These are phyloP conservation scores for Cryptotis parvus DNA, from an alignment of 2,113 vertebrate genomes.

Conservation along the genomic window DNA sequence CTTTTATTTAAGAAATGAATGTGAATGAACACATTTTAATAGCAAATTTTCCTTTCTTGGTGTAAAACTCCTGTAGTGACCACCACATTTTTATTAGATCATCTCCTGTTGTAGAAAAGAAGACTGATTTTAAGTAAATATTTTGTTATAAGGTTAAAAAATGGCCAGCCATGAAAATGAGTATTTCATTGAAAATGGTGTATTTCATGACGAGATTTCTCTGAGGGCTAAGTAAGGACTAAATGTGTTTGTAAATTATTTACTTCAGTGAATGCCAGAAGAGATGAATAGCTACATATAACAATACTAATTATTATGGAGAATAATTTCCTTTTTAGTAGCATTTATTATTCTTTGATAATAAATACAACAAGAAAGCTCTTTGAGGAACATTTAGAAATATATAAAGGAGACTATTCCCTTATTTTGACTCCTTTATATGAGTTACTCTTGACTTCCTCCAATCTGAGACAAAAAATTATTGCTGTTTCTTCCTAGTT, in stretches of 20 bases:
- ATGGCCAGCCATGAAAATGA: constrained; percentile 19
- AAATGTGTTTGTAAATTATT: constrained; percentile 49
- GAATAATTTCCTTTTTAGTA: constrained; percentile 44
- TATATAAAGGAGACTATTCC: not conserved
- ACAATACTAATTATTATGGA: constrained; percentile 42
- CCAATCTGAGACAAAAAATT: not conserved
- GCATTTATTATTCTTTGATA: constrained; percentile 58
- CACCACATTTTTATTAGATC: not conserved
- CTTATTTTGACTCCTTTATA: not conserved
- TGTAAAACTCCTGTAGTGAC: not conserved
- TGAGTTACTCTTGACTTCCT: no score
- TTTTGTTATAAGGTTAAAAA: constrained; percentile 18
- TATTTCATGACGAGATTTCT: constrained; percentile 17
- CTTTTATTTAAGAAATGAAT: constrained; percentile 23
- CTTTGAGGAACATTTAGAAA: constrained; percentile 27
- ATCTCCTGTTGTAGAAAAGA: not conserved
- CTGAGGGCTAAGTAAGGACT: constrained; percentile 4
- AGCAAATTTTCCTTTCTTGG: not conserved
- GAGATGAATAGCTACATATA: not conserved
- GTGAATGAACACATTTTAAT: not conserved
- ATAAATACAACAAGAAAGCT: constrained; percentile 26
- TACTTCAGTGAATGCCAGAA: constrained; percentile 41
- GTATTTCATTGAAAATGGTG: constrained; percentile 22
- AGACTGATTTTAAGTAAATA: constrained; percentile 10
- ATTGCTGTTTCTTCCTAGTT: not conserved